Evolutionary conservation across 2,113 vertebrate genomes (phyloP), one percentile per base, ranked within the genome.

Genomic region (Crotalus tigris): DNA sequence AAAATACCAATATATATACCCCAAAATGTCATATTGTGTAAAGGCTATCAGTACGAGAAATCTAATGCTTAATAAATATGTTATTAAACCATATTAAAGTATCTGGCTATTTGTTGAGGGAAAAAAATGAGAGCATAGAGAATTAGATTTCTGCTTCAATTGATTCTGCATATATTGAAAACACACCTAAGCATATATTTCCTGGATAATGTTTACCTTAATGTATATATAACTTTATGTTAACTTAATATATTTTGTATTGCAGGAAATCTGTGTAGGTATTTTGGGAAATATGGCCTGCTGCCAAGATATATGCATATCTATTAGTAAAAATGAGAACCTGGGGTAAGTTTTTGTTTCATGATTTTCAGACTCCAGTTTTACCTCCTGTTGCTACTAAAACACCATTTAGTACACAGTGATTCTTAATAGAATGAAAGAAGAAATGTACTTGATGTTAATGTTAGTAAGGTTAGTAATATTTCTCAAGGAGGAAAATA

Each of bases 231-330:
- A 91, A 24, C 17, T 85, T 57, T 86, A 58, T 58, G 8, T 19
- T 58, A n/a, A 86, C 2, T 49, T 13, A 39, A 26, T 89, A 1
- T 96, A 87, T 94, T 96, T 96, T 91, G 39, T 89, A 97, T 96
- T 94, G 57, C 96, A 99, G 99, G 99, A 99, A 97, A 99, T 99
- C 88, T 99, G 99, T 95, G 98, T 99, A 91, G 99, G 99, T 95
- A 99, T 99, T 96, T 97, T 99, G 58, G 99, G 99, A 39, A 99
- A 99, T 92, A 99, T 99, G 97, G 98, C 98, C 91, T 99, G 99
- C 97, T 99, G 99, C 96, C 98, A 98, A 94, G 98, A 99, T 33
- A 98, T 99, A 26, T 99, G 99, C 96, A 89, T 97, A 94, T 97
- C 98, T 94, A 98, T 99, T 58, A 99, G 98, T 96, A 98, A 97